Conservation (phyloP, 1,140 invertebrate genomes). For the Palaemon carinicauda region DNA sequence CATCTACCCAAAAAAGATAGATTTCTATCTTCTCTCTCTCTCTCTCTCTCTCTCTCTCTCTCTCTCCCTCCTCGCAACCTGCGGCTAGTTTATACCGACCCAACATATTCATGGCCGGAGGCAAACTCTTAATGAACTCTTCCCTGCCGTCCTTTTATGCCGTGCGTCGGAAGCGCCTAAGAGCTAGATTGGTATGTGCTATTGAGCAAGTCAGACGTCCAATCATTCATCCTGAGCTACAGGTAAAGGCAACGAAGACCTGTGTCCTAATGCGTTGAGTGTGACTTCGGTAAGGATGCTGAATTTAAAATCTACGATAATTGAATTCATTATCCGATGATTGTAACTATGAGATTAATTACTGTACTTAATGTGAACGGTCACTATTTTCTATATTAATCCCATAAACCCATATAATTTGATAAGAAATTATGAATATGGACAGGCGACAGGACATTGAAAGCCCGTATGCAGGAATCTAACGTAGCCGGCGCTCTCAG, state of each 20-base stretch:
- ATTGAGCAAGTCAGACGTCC: conserved; percentile 31
- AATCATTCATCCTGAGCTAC: conserved; percentile 53
- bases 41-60: neutral
- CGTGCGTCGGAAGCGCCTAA: neutral
- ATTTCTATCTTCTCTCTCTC: too few relatives aligned
- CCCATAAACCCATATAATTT: too few relatives aligned
- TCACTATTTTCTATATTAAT: too few relatives aligned
- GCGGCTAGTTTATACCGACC: neutral
- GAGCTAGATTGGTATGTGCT: neutral
- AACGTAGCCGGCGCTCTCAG: too few relatives aligned
- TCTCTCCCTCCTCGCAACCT: neutral
- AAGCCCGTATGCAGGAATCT: too few relatives aligned
- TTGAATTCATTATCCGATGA: too few relatives aligned
- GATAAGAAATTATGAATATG: too few relatives aligned
- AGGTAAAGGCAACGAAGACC: conserved; percentile 41
- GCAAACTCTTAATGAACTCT: neutral
- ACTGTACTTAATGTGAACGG: too few relatives aligned
- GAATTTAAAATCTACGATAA: too few relatives aligned
- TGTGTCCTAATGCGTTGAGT: neutral
- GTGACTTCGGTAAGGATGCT: neutral
- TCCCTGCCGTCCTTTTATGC: neutral
- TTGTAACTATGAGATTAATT: too few relatives aligned
- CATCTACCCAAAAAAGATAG: too few relatives aligned
- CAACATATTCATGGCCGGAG: neutral
- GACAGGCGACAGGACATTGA: too few relatives aligned